Base-by-base conservation (phyloP, 2,797 vertebrate genomes). In the Bufotes viridis region DNA sequence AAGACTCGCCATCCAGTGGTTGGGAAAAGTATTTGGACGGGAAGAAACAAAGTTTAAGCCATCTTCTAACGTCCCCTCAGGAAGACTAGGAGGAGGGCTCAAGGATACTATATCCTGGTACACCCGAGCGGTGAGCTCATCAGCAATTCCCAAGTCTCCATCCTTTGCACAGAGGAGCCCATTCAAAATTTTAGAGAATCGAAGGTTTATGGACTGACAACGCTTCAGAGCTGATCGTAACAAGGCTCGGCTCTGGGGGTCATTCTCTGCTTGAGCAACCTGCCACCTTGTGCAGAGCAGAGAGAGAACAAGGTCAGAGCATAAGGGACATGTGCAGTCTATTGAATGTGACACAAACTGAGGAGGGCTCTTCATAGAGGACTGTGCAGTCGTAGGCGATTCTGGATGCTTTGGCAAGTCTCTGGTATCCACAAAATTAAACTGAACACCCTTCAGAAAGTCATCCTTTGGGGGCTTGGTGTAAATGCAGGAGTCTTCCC, bases 261-360 rank as follows among this genome's bases (percentile, higher is more conserved):
- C 0, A 15, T 88, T 84, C 29, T 95, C 94, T 0, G 96, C 96
- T 0, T 93, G 93, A 53, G 93, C 90, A 4, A 96, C 91, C 0
- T 96, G 94, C 98, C 98, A 99, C 82, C 92, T 95, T 34, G 96
- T 95, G 78, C 96, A 96, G 83, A 96, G 92, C 0, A 92, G 93
- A 0, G 95, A 96, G 83, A 98, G 93, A 2, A 91, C 83, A 11
- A 95, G 94, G 82, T 96, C 96, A 0, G 95, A 94, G 92, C 98
- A 99, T 80, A 97, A 95, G 0, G 90, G 85, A 89, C 97, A 98
- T 3, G 24, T 81, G 87, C 98, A 98, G 60, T 89, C n/a, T 0
- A 93, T 7, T 0, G 85, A 65, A 78, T 99, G 98, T 0, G 88
- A 88, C 82, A 98, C 93, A 65, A 96, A 97, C 70, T 92, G 89